These are phyloP conservation scores for Caenorhabditis auriculariae DNA, from an alignment of 2,888 invertebrate genomes.

Conservation along the genomic window DNA sequence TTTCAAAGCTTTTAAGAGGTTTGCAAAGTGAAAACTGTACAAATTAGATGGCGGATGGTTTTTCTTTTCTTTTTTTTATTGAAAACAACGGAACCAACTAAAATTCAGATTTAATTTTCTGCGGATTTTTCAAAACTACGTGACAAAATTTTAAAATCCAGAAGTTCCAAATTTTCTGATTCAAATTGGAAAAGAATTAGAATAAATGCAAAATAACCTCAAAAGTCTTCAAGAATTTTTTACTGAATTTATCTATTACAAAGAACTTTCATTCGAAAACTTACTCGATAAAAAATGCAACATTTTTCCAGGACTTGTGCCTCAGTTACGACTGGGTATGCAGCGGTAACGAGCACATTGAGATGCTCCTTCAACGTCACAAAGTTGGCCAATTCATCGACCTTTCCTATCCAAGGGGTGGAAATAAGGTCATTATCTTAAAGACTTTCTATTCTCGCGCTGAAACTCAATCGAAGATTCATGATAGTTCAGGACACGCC, in stretches of 20 bases:
- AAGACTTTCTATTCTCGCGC: background rate
- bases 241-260: no score
- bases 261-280: background rate
- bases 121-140: no score
- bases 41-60: no score
- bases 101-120: no score
- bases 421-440: constrained; percentile 49
- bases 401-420: constrained; percentile 56
- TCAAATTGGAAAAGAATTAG: no score
- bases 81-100: no score
- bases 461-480: background rate
- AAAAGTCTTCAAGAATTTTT: no score
- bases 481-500: constrained; percentile 60
- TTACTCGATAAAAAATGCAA: background rate
- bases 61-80: no score
- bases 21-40: no score
- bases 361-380: constrained; percentile 52
- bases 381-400: constrained; percentile 57
- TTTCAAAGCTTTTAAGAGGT: background rate
- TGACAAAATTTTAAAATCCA: no score
- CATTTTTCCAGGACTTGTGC: constrained; percentile 39
- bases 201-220: no score
- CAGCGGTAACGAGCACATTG: constrained; percentile 59
- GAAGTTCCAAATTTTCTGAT: no score
- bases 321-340: constrained; percentile 54